phyloP scores from a whole-genome alignment of 2,113 vertebrate species.

The Gobio gobio region DNA sequence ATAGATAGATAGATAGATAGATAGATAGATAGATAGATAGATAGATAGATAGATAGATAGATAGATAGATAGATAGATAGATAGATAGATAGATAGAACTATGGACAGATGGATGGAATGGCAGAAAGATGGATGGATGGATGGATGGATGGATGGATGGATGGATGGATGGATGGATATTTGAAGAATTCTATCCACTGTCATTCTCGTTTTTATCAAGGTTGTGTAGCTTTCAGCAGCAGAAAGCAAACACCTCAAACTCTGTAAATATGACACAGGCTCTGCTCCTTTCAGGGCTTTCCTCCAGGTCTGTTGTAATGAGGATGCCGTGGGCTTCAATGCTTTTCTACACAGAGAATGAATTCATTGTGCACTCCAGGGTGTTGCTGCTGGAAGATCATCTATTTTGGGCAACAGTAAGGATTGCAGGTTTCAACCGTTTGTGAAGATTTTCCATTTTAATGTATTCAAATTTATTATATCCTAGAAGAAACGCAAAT shows the following conservation, averaged over 20 bases:
- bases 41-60: not conserved
- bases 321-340: constrained; percentile 66
- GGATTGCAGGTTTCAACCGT: not conserved
- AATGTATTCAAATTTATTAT: not conserved
- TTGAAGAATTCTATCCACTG: constrained; percentile 81
- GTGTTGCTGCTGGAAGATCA: constrained; percentile 94
- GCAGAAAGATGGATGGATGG: too few relatives aligned
- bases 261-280: constrained; percentile 2
- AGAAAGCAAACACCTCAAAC: constrained; percentile 33
- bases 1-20: not conserved
- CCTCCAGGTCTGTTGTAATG: constrained; percentile 38
- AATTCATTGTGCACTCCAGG: constrained; percentile 90
- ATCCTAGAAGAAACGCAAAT: not conserved
- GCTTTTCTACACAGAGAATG: constrained; percentile 80
- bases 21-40: not conserved
- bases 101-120: not conserved
- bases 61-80: not conserved
- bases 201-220: constrained; percentile 73
- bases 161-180: too few relatives aligned
- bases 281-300: constrained; percentile 13
- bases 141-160: too few relatives aligned
- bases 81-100: not conserved
- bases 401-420: constrained; percentile 73
- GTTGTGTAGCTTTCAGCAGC: not conserved
- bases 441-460: not conserved